Evolutionary conservation across 2,888 invertebrate genomes (phyloP), one percentile per base, ranked within the genome.

Genomic region (Mythimna pallens): DNA sequence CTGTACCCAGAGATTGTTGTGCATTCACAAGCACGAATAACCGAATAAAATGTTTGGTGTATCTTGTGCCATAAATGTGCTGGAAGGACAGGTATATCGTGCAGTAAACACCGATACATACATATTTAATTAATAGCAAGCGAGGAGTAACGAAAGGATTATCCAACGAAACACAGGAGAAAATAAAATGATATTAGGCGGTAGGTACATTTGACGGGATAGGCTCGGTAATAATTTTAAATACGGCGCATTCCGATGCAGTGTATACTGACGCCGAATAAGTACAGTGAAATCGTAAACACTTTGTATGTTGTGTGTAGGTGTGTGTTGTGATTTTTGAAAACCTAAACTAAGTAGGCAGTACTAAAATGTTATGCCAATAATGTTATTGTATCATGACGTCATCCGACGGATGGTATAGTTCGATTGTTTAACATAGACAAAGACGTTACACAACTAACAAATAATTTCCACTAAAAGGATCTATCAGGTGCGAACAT

Each of bases 1-100:
- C 91, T 82, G 89, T 90, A 90, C 89, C 90, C 90, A 91, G 93
- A 95, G 91, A 93, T 89, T 73, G 83, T 89, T 94, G 95, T 95
- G 95, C 95, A 94, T 94, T 92, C 92, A 93, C 94, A 95, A 94
- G 95, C 95, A 95, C 96, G 91, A 92, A 93, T 91, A 91, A 89
- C 92, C 91, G 92, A 92, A 91, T 91, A 92, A 90, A 93, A 93
- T 90, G 89, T 85, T 92, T 93, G 89, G 92, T 93, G 93, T 93
- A 90, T 92, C 90, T 80, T 93, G 94, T 95, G 95, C 94, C 91
- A 90, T 91, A 92, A 91, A 92, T 93, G 95, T 96, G 96, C 95
- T 93, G 92, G 91, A 93, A 94, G 93, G 93, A 94, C 87, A 93
- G 94, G 93, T 93, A 92, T 94, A 93, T 90, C 96, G 96, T 96